A percentile compares a stretch with the other conserved stretches of the same genome.
phyloP scores from a whole-genome alignment of 2,797 vertebrate species.

The Champsocephalus esox region DNA sequence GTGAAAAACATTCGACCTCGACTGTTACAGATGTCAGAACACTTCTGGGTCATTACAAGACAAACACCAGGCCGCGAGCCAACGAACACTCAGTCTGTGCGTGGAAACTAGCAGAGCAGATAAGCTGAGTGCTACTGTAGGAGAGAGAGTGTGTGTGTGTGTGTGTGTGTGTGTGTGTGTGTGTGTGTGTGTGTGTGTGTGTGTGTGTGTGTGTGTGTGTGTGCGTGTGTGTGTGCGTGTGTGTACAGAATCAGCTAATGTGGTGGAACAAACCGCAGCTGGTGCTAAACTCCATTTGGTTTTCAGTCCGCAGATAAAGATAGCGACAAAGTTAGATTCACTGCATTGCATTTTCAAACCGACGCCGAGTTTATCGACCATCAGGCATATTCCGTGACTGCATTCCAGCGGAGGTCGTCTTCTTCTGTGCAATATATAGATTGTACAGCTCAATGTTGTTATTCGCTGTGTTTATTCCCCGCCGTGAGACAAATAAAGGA shows the following conservation, averaged over 20 bases:
- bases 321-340: not conserved
- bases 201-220: not conserved
- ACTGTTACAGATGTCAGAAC: slow-evolving; percentile 46
- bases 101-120: slow-evolving; percentile 44
- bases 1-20: not conserved
- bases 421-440: no score
- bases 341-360: not conserved
- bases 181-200: not conserved
- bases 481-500: no score
- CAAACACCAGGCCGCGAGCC: slow-evolving; percentile 46
- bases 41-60: slow-evolving; percentile 25
- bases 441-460: no score
- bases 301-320: not conserved
- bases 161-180: not conserved
- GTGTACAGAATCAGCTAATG: slow-evolving; percentile 14
- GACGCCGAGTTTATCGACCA: not conserved
- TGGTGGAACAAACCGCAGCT: slow-evolving; percentile 31
- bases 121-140: slow-evolving; percentile 24
- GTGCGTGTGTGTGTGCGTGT: slow-evolving; percentile 13
- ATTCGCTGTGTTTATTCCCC: no score
- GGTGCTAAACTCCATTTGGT: not conserved
- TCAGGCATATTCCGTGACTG: not conserved
- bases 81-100: slow-evolving; percentile 14
- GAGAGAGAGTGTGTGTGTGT: not conserved
- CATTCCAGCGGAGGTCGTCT: no score